Conservation (phyloP, 2,888 invertebrate species). For the Sicus ferrugineus region DNA sequence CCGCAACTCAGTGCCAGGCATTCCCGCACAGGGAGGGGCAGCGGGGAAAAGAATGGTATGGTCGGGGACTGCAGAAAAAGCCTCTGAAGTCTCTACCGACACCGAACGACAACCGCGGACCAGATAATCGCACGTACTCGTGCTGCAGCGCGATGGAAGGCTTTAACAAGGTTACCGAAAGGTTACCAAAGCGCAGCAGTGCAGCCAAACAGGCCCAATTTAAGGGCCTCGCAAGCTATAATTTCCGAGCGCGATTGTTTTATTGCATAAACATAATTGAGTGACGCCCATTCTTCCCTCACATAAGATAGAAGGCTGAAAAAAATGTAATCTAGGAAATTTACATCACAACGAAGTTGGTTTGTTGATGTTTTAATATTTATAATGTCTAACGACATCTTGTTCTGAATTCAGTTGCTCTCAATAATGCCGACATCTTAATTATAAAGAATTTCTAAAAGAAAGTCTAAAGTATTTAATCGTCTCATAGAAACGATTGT, state of each 20-base stretch:
- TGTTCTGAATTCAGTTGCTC: no score
- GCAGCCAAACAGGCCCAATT: constrained; percentile 26
- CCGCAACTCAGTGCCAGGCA: background rate
- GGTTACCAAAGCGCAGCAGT: background rate
- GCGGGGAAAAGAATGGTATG: background rate
- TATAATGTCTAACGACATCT: no score
- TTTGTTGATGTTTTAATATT: no score
- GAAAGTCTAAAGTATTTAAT: no score
- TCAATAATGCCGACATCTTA: no score
- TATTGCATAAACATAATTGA: constrained; percentile 44
- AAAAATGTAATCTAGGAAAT: no score
- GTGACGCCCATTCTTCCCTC: constrained; percentile 41
- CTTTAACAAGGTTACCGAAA: constrained; percentile 16
- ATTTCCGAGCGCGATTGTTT: constrained; percentile 22
- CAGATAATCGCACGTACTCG: background rate
- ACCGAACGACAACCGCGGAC: background rate
- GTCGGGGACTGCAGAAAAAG: background rate
- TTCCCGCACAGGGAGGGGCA: background rate
- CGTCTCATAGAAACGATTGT: no score
- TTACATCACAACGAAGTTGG: no score
- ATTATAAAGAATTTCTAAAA: no score
- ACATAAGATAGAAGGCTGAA: no score
- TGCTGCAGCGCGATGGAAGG: background rate
- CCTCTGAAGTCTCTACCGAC: no score
- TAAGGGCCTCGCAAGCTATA: constrained; percentile 39